Conservation (phyloP, 2,797 vertebrate species). For the Buceros bicornis region DNA sequence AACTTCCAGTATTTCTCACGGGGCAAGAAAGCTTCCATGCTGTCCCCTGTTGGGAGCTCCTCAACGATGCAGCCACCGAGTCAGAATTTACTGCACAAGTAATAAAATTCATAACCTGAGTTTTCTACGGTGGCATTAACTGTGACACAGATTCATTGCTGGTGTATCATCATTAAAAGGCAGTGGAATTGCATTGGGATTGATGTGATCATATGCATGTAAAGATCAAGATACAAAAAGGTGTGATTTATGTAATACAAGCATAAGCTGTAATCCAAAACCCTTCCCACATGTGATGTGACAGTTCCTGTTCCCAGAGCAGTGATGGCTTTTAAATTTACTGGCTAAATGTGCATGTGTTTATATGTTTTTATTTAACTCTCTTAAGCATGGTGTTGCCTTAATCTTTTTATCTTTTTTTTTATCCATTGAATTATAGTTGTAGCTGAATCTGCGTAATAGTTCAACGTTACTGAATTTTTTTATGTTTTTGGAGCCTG, state of each 20-base stretch:
- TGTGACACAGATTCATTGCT: constrained; percentile 53
- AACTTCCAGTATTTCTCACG: not conserved
- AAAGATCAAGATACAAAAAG: constrained; percentile 57
- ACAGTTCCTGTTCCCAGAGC: constrained; percentile 34
- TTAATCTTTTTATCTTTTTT: not conserved
- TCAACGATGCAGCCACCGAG: constrained; percentile 39
- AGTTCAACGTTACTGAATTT: not conserved
- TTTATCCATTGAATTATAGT: not conserved
- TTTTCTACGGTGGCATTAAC: constrained; percentile 36
- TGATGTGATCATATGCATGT: constrained; percentile 65
- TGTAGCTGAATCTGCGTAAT: not conserved
- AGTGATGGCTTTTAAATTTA: constrained; percentile 56
- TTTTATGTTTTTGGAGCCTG: not conserved
- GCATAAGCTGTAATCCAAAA: constrained; percentile 43
- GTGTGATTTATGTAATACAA: constrained; percentile 67
- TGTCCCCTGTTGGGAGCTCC: constrained; percentile 43
- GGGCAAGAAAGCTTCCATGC: not conserved
- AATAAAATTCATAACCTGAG: constrained; percentile 56
- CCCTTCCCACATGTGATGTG: not conserved
- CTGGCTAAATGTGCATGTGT: not conserved
- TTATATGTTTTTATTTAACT: constrained; percentile 62
- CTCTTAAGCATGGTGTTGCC: not conserved
- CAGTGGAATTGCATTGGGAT: constrained; percentile 38
- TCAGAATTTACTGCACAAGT: constrained; percentile 45
- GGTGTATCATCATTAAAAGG: constrained; percentile 39